A percentile compares a stretch with the other conserved stretches of the same genome.
Evolutionary conservation across 2,888 invertebrate species (phyloP).

Genomic region (Temnothorax rugatulus): DNA sequence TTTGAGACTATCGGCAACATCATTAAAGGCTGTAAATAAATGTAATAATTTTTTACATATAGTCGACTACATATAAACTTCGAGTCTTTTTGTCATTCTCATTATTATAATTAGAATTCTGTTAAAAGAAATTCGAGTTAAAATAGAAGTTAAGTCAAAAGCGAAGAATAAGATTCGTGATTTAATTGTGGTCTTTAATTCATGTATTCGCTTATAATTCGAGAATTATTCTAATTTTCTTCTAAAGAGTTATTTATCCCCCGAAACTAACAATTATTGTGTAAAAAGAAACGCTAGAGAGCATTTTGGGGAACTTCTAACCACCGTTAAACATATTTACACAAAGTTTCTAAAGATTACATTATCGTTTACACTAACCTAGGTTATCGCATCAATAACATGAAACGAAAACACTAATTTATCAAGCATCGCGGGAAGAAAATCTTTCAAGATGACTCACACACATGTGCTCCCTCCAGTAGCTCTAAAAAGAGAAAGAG

Average conservation of each 20-base stretch:
- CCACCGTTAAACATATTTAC: not conserved
- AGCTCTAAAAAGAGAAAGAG: constrained; percentile 5
- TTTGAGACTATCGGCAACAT: constrained; percentile 57
- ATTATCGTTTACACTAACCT: constrained; percentile 1
- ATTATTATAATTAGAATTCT: constrained; percentile 2
- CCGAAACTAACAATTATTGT: not conserved
- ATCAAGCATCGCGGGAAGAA: not conserved
- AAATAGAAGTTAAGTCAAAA: not conserved
- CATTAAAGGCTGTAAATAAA: constrained; percentile 54
- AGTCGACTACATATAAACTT: not conserved
- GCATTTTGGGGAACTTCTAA: not conserved
- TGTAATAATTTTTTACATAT: not conserved
- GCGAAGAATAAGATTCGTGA: not conserved
- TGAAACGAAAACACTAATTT: constrained; percentile 33
- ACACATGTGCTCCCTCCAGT: constrained; percentile 40
- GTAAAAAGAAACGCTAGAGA: not conserved
- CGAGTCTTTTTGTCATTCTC: not conserved
- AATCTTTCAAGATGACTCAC: constrained; percentile 24
- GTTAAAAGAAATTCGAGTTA: not conserved
- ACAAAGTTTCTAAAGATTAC: constrained; percentile 7
- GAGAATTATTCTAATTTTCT: not conserved
- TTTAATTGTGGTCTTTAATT: not conserved
- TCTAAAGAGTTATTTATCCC: not conserved
- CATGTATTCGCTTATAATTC: not conserved
- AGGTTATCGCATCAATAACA: constrained; percentile 6